Evolutionary conservation across 1,140 invertebrate species (phyloP), one percentile per base, ranked within the genome.

Genomic region (Tetranychus urticae): DNA sequence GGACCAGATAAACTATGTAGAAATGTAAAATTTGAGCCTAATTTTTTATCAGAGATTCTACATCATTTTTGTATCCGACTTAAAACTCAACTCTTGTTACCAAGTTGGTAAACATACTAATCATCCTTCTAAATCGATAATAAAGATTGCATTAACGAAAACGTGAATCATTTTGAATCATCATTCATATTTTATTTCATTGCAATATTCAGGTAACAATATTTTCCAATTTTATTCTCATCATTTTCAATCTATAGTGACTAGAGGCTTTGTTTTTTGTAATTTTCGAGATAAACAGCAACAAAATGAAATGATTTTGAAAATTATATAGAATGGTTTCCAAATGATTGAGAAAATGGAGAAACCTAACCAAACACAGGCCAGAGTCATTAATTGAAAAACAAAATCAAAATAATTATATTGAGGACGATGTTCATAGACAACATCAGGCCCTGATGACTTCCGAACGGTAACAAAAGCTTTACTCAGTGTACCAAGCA

Each of bases 1-100:
- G 88, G 91, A 97, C 71, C 85, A 88, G 71, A 83, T 93, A 12
- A 66, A 65, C 4, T 65, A 59, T 39, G 58, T 61, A 23, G 64
- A 65, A 57, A 35, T 55, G 23, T 23, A 23, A 23, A 23, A 23
- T 23, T 23, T 23, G 23, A 23, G 23, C 0, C 0, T 23, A 23
- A 23, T 23, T 23, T 23, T 23, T 46, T 46, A 47, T 47, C 46
- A 12, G 13, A 47, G 23, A 8, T n/a, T 3, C 23, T 14, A 14
- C 57, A 58, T 12, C 13, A n/a, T 12, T n/a, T 47, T 47, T 23
- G 23, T 23, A 23, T 23, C 23, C 23, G 23, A 23, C 23, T 23
- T 23, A 23, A 23, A 23, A 23, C 23, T 23, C 23, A 23, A 23
- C 23, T 23, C 23, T 23, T 23, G 23, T 23, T 23, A 23, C n/a